Evolutionary conservation across 2,888 invertebrate genomes (phyloP).

Genomic region (Endomychus coccineus): DNA sequence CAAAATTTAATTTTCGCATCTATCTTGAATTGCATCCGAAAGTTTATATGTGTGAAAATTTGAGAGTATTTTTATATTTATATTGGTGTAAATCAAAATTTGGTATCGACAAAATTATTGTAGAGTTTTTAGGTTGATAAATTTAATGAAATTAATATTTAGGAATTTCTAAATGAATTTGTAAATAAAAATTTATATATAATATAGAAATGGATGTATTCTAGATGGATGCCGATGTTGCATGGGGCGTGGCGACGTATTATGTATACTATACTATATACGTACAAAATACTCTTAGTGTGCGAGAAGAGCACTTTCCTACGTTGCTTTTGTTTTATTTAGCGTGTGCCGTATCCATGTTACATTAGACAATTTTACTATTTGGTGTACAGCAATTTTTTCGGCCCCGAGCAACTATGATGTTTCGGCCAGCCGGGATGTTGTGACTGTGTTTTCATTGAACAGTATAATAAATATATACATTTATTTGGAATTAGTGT

Average conservation of each 20-base stretch:
- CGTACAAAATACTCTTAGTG: slow-evolving; percentile 46
- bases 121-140: slow-evolving; percentile 46
- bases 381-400: slow-evolving; percentile 48
- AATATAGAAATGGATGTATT: slow-evolving; percentile 49
- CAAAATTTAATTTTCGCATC: slow-evolving; percentile 42
- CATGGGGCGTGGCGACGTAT: slow-evolving; percentile 43
- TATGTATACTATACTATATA: slow-evolving; percentile 41
- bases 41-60: slow-evolving; percentile 47
- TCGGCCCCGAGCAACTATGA: slow-evolving; percentile 32
- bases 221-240: slow-evolving; percentile 40
- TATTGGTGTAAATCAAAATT: slow-evolving; percentile 49
- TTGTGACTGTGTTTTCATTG: slow-evolving; percentile 56
- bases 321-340: slow-evolving; percentile 42
- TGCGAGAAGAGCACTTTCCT: slow-evolving; percentile 40
- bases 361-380: slow-evolving; percentile 49
- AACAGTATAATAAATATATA: slow-evolving; percentile 69
- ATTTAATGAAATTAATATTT: slow-evolving; percentile 56
- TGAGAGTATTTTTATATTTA: slow-evolving; percentile 48
- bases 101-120: slow-evolving; percentile 46
- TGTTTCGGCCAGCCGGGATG: slow-evolving; percentile 38
- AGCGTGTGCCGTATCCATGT: slow-evolving; percentile 48
- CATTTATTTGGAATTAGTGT: slow-evolving; percentile 55
- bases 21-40: slow-evolving; percentile 28
- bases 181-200: slow-evolving; percentile 59
- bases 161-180: slow-evolving; percentile 62